Percentiles rank a stretch among this genome's conserved stretches.
Conservation (phyloP, 2,888 invertebrate genomes). For the Cantharis lateralis region DNA sequence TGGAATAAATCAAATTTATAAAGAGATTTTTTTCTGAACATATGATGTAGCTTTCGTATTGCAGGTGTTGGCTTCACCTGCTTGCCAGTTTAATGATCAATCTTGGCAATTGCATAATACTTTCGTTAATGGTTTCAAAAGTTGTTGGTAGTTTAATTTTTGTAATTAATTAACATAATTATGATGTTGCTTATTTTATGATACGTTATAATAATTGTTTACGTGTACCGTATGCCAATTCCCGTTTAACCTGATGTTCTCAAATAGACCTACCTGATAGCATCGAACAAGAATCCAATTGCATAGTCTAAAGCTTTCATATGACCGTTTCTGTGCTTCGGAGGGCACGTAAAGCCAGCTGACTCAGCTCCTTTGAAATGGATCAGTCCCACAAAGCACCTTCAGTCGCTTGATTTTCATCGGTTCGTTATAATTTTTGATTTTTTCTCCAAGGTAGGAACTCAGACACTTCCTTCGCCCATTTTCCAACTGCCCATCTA, state of each 20-base stretch:
- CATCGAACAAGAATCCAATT: no score
- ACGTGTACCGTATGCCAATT: neutral
- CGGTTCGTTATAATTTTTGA: no score
- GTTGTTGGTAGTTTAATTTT: neutral
- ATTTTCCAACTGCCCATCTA: no score
- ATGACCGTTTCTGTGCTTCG: no score
- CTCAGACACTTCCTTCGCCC: no score
- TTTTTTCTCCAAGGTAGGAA: no score
- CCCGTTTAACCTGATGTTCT: neutral
- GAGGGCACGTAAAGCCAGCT: no score
- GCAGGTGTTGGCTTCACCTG: conserved; percentile 25
- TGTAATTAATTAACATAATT: neutral
- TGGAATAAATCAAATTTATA: neutral
- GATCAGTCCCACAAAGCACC: no score
- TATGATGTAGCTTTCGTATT: conserved; percentile 16
- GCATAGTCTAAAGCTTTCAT: no score
- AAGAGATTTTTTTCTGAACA: neutral
- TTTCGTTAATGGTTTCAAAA: neutral
- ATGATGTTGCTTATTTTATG: neutral
- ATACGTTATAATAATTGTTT: neutral
- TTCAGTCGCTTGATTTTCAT: no score
- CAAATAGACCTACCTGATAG: neutral
- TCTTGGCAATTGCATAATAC: neutral
- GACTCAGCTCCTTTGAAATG: no score
- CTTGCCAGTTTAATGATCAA: conserved; percentile 9